Conservation (phyloP, 2,113 vertebrate genomes). For the Drymodes brunneopygia region DNA sequence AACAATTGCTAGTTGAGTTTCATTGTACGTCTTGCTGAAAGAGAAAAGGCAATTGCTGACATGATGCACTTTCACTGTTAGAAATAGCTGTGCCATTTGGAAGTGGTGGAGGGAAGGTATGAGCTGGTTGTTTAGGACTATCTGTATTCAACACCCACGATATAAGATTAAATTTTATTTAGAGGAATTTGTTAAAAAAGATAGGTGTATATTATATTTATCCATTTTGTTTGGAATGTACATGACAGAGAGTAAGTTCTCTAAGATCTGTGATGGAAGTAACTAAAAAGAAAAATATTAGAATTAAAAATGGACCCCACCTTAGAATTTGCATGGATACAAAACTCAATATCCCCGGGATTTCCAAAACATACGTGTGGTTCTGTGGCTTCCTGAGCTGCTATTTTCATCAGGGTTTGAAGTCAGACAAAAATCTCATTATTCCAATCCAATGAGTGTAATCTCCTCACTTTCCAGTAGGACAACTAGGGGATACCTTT, state of each 20-base stretch:
- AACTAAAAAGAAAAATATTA: neutral
- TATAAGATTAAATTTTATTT: neutral
- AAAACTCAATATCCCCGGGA: rapidly evolving
- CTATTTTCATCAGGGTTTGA: neutral
- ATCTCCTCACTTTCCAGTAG: neutral
- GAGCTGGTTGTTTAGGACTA: neutral
- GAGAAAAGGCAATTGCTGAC: neutral
- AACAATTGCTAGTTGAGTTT: neutral
- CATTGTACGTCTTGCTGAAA: neutral
- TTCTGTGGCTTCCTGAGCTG: neutral
- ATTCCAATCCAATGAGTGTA: neutral
- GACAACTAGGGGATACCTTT: neutral
- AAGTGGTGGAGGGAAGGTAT: neutral
- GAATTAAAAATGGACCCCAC: neutral
- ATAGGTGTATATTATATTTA: neutral
- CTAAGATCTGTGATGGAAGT: neutral
- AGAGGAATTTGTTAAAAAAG: neutral
- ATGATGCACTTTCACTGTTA: neutral
- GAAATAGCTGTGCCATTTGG: neutral
- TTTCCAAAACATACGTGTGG: neutral
- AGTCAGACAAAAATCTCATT: neutral
- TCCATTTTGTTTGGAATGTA: neutral
- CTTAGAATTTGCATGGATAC: neutral
- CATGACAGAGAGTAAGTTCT: neutral
- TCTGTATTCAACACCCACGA: neutral